Conservation (phyloP, 2,888 invertebrate species). For the Cataglyphis cursor region DNA sequence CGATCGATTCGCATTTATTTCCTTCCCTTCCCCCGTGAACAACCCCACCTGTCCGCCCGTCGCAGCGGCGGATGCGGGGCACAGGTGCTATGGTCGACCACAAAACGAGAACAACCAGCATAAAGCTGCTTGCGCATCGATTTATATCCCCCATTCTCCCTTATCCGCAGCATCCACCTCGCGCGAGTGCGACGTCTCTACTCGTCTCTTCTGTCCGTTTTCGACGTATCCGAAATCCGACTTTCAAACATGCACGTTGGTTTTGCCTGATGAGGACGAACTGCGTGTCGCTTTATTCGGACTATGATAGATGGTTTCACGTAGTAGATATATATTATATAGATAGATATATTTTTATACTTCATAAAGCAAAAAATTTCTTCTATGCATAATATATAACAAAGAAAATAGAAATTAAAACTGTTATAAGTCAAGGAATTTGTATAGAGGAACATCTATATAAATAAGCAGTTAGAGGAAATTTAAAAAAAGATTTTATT, state of each 20-base stretch:
- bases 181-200: conserved; percentile 3
- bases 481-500: background rate
- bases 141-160: conserved; percentile 65
- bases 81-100: conserved; percentile 74
- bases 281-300: conserved; percentile 1
- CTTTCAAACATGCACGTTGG: conserved; percentile 42
- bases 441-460: background rate
- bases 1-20: conserved; percentile 79
- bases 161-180: background rate
- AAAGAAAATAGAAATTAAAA: background rate
- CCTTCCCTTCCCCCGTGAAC: conserved; percentile 46
- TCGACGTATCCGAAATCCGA: conserved; percentile 55
- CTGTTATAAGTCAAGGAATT: background rate
- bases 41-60: conserved; percentile 27
- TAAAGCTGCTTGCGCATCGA: conserved; percentile 75
- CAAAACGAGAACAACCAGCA: conserved; percentile 74
- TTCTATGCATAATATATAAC: background rate
- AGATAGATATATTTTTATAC: background rate
- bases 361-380: background rate
- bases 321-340: background rate
- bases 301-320: background rate
- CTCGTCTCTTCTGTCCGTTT: conserved; percentile 23
- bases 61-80: conserved; percentile 55
- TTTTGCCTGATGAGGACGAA: conserved; percentile 21
- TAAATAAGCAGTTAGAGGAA: background rate